phyloP scores from a whole-genome alignment of 1,140 invertebrate species.

The Drosophila simulans region DNA sequence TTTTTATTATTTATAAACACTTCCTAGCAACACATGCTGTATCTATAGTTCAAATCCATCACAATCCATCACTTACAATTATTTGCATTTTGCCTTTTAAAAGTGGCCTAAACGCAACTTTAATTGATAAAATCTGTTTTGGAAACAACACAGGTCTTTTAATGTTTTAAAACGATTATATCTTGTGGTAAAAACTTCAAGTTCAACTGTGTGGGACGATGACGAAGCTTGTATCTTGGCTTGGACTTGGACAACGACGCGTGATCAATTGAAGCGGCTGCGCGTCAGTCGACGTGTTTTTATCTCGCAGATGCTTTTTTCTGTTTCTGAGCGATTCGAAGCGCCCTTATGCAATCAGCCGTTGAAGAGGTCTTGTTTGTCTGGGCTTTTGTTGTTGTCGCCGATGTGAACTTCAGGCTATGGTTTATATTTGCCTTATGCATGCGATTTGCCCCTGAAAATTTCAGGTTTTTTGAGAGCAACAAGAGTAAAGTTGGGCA shows the following conservation, averaged over 20 bases:
- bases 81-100: conserved; percentile 63
- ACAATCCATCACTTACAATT: conserved; percentile 63
- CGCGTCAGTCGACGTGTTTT: conserved; percentile 51
- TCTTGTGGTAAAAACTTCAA: conserved; percentile 53
- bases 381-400: conserved; percentile 20
- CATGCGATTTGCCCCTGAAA: conserved; percentile 77
- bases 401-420: conserved; percentile 54
- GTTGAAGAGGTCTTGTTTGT: conserved; percentile 56
- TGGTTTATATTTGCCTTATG: conserved; percentile 62
- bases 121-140: conserved; percentile 56
- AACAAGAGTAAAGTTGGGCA: conserved; percentile 31
- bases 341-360: conserved; percentile 74
- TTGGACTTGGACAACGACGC: conserved; percentile 60
- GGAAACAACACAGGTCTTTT: conserved; percentile 24
- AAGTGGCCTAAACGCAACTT: conserved; percentile 18
- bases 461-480: conserved; percentile 75
- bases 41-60: conserved; percentile 14
- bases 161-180: conserved; percentile 30
- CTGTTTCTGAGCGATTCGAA: conserved; percentile 17
- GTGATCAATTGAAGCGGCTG: conserved; percentile 69
- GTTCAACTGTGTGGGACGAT: conserved; percentile 56
- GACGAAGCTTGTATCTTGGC: conserved; percentile 39
- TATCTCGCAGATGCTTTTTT: conserved; percentile 53
- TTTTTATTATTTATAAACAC: neutral
- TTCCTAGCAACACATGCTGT: neutral